Base-by-base conservation (phyloP, 2,113 vertebrate species). In the Planiliza haematocheilus region DNA sequence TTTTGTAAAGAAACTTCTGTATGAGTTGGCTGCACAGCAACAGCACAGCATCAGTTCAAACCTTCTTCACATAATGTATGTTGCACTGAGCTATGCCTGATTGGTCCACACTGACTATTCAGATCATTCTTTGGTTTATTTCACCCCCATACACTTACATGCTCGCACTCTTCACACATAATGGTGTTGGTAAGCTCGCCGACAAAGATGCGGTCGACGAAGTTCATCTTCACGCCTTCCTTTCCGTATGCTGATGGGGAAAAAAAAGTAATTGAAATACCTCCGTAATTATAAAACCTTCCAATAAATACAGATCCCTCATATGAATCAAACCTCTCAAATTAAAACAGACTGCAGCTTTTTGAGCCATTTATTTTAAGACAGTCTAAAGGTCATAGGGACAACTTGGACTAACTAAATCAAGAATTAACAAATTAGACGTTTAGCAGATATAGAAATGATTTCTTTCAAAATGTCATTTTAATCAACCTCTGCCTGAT, bases 101-200 rank as follows among this genome's bases (percentile, higher is more conserved):
- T 1, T 55, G 21, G 45, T 16, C 42, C 17, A 18, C 4, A 52
- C 5, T 30, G 24, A 30, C 24, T 30, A 30, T 30, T 30, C 24
- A 30, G 24, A 30, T 5, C 24, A 2, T 68, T 36, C 7, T 46
- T 16, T 43, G n/a, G 50, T 63, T 45, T 41, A 12, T 7, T 50
- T 58, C 46, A 42, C 14, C 48, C 14, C 67, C 7, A 46, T 87
- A 88, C 85, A 95, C 97, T 94, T 95, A 99, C 98, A 87, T 99
- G 96, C 88, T 96, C 95, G 91, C 98, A 99, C 91, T 98, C 97
- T 91, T 99, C 98, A 94, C 98, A 99, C 98, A 99, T 99, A 79
- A 99, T 96, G 57, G 97, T 99, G 95, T 96, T 99, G 82, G 96
- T 98, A 83, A 99, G 94, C 94, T 99, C 98, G 91, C 98, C 98